Evolutionary conservation across 2,797 vertebrate genomes (phyloP).

Genomic region (Hydrocynus forskahlii): DNA sequence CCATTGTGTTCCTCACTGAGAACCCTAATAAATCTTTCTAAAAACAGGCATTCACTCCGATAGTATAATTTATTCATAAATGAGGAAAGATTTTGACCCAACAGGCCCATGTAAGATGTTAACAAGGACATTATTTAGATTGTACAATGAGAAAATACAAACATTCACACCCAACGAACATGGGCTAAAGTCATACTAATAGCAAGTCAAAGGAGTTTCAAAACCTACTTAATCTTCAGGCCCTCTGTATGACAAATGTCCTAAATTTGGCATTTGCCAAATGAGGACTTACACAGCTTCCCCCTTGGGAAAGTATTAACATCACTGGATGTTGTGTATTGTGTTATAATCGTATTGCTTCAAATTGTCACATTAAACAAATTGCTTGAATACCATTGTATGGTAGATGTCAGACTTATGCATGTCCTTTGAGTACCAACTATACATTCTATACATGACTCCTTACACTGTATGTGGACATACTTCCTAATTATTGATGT

Average conservation of each 20-base stretch:
- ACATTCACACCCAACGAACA: neutral
- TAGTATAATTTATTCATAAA: neutral
- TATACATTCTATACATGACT: too few relatives aligned
- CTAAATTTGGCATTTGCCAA: neutral
- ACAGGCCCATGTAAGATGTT: neutral
- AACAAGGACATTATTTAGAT: neutral
- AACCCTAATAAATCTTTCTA: neutral
- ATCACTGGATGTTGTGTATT: too few relatives aligned
- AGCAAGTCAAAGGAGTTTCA: conserved; percentile 31
- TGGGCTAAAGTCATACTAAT: neutral
- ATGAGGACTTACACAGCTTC: conserved; percentile 4
- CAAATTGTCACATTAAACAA: too few relatives aligned
- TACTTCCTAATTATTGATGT: too few relatives aligned
- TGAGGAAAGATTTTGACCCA: neutral
- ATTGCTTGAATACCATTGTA: too few relatives aligned
- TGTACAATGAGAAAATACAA: neutral
- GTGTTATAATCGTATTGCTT: too few relatives aligned
- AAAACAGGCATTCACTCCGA: neutral
- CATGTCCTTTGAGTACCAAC: too few relatives aligned
- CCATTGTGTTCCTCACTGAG: conserved; percentile 15
- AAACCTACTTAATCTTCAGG: conserved; percentile 21
- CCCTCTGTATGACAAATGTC: conserved; percentile 35
- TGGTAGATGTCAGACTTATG: too few relatives aligned
- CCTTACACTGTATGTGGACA: too few relatives aligned
- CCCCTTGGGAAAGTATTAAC: conserved; percentile 26